These are phyloP conservation scores for Helicoverpa zea DNA, from an alignment of 1,140 invertebrate species.

Conservation along the genomic window DNA sequence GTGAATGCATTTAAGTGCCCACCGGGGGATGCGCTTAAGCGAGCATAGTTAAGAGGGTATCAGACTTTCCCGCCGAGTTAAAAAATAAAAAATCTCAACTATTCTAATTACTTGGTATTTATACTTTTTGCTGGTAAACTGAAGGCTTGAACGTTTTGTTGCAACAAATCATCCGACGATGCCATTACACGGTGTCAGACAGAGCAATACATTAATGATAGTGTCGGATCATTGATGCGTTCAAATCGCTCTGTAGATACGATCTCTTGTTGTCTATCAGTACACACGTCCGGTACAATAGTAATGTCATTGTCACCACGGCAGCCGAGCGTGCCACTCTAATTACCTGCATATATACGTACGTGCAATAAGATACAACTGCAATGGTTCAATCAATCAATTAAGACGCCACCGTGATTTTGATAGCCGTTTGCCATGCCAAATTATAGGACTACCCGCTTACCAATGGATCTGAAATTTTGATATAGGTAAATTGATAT, in stretches of 20 bases:
- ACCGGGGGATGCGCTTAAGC: conserved; percentile 48
- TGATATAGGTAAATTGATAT: too few relatives aligned
- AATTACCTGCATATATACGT: neutral
- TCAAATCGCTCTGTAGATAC: conserved; percentile 10
- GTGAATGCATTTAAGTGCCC: conserved; percentile 56
- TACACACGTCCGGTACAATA: neutral
- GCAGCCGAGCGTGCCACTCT: neutral
- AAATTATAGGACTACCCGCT: too few relatives aligned
- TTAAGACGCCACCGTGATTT: too few relatives aligned
- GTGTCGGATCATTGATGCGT: conserved; percentile 19
- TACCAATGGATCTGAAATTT: too few relatives aligned
- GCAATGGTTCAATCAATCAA: conserved; percentile 17
- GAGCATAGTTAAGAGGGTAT: conserved; percentile 57
- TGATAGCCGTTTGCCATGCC: too few relatives aligned
- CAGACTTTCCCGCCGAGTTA: conserved; percentile 29
- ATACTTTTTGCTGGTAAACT: conserved; percentile 3
- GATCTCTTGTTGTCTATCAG: neutral
- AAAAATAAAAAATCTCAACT: conserved; percentile 42
- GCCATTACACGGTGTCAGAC: neutral
- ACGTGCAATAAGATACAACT: neutral
- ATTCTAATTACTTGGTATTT: conserved; percentile 47
- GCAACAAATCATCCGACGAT: conserved; percentile 2
- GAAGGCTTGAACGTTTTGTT: neutral
- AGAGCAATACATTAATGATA: conserved; percentile 2
- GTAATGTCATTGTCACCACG: conserved; percentile 10